A percentile compares a stretch with the other conserved stretches of the same genome.
phyloP scores from a whole-genome alignment of 1,140 invertebrate genomes.

The Drosophila pallidifrons region DNA sequence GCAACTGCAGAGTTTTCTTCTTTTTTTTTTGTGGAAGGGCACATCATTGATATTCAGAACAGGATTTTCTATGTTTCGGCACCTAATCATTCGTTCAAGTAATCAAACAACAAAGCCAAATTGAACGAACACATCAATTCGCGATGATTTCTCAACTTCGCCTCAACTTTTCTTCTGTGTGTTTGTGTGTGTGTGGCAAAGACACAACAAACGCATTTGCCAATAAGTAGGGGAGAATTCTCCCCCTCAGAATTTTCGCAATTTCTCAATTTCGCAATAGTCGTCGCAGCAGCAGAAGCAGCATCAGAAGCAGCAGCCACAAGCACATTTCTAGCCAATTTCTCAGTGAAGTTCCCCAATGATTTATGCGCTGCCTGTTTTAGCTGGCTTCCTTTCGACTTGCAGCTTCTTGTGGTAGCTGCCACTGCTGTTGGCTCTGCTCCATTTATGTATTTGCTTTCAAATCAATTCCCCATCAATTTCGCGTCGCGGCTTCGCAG shows the following conservation, averaged over 20 bases:
- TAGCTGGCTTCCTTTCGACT: constrained; percentile 35
- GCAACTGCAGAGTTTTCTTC: constrained; percentile 8
- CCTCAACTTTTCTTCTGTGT: constrained; percentile 9
- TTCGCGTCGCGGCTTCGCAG: constrained; percentile 67
- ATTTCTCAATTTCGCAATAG: constrained; percentile 46
- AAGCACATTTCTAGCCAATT: constrained; percentile 53
- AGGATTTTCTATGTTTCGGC: constrained; percentile 45
- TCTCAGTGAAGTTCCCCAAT: constrained; percentile 47
- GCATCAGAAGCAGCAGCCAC: constrained; percentile 24
- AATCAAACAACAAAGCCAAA: constrained; percentile 58
- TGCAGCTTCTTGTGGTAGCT: neutral
- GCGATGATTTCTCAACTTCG: constrained; percentile 52
- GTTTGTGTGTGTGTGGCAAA: neutral
- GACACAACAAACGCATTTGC: constrained; percentile 50
- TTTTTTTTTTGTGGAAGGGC: neutral
- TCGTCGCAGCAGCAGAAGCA: constrained; percentile 5
- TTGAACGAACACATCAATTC: constrained; percentile 56
- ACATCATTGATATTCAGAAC: constrained; percentile 50
- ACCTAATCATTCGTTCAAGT: constrained; percentile 57
- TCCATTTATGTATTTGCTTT: constrained; percentile 82
- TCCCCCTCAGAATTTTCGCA: constrained; percentile 9
- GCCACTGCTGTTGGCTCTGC: constrained; percentile 15
- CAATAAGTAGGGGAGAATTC: neutral
- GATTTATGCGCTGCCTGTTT: constrained; percentile 50
- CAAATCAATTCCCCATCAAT: constrained; percentile 82